Base-by-base conservation (phyloP, 2,797 vertebrate species). In the Rhinoraja longicauda region DNA sequence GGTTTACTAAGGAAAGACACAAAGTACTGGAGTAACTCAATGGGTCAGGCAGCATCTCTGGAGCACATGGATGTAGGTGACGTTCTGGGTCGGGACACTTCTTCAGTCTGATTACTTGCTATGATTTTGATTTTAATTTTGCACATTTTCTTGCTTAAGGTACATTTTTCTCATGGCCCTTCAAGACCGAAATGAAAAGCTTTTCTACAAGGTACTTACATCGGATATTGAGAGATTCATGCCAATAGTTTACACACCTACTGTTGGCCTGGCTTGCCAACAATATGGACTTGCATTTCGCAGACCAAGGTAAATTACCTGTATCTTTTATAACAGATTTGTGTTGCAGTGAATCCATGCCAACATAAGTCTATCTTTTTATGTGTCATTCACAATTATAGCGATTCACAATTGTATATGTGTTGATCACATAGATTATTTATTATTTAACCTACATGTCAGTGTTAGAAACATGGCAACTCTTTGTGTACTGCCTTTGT, bases 161-260 rank as follows among this genome's bases (percentile, higher is more conserved):
- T 99, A 99, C 53, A 97, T 99, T 95, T 98, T 98, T 70, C 96
- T 99, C 95, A 99, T 99, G 98, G 97, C 97, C 93, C 98, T 99
- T 95, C 98, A 99, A 96, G 98, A 99, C 95, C 97, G 96, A 94
- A 99, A 98, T 29, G 99, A 99, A 96, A 99, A 99, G 95, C 97
- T 99, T 32, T 99, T 99, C 96, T 99, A 99, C 93, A 96, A 97
- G 93, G 96, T 98, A 90, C 95, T 99, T 62, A 95, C 95, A 81
- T 99, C 98, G 92, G 97, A 99, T 94, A 96, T 99, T 6, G 98
- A 99, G 93, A 97, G 95, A 95, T 99, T 99, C 94, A 99, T 99
- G 99, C 99, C 99, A 93, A 97, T 99, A 94, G 98, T 99, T 94
- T 99, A 99, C 95, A 99, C 99, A 59, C 99, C 98, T 93, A 99